These are phyloP conservation scores for Halictus rubicundus DNA, from an alignment of 1,140 invertebrate genomes.

Conservation along the genomic window DNA sequence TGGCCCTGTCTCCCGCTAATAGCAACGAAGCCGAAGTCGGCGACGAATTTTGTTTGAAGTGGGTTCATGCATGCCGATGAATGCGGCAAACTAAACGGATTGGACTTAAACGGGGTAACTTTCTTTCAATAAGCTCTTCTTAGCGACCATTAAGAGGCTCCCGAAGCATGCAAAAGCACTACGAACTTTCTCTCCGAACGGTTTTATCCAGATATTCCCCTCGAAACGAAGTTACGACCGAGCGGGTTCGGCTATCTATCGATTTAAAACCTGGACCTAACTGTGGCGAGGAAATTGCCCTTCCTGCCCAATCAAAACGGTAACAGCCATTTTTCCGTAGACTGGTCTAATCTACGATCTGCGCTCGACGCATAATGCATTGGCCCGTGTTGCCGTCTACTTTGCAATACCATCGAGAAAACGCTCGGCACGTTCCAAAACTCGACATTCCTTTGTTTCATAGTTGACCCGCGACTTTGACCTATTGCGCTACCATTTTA, in stretches of 20 bases:
- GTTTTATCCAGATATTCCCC: conserved; percentile 46
- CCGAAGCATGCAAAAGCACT: conserved; percentile 46
- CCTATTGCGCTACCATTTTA: too few relatives aligned
- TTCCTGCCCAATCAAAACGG: not conserved
- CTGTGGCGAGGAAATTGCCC: not conserved
- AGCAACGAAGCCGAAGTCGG: not conserved
- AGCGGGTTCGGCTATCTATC: not conserved
- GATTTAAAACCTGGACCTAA: not conserved
- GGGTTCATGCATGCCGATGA: conserved; percentile 41
- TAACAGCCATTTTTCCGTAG: too few relatives aligned
- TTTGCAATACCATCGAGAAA: too few relatives aligned
- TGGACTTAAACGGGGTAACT: conserved; percentile 57
- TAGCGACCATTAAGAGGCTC: conserved; percentile 51
- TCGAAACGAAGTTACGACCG: conserved; percentile 43
- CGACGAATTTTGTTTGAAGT: not conserved
- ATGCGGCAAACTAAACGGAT: conserved; percentile 47
- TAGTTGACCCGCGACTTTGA: too few relatives aligned
- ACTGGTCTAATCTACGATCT: too few relatives aligned
- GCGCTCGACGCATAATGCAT: too few relatives aligned
- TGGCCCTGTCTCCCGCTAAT: too few relatives aligned
- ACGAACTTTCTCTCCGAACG: conserved; percentile 31
- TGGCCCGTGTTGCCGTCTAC: too few relatives aligned
- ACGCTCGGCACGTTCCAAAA: too few relatives aligned
- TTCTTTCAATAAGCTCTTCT: conserved; percentile 57
- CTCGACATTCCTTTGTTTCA: too few relatives aligned